A percentile compares a stretch with the other conserved stretches of the same genome.
These are phyloP conservation scores for Pycnonotus jocosus DNA, from an alignment of 2,113 vertebrate genomes.

Conservation along the genomic window DNA sequence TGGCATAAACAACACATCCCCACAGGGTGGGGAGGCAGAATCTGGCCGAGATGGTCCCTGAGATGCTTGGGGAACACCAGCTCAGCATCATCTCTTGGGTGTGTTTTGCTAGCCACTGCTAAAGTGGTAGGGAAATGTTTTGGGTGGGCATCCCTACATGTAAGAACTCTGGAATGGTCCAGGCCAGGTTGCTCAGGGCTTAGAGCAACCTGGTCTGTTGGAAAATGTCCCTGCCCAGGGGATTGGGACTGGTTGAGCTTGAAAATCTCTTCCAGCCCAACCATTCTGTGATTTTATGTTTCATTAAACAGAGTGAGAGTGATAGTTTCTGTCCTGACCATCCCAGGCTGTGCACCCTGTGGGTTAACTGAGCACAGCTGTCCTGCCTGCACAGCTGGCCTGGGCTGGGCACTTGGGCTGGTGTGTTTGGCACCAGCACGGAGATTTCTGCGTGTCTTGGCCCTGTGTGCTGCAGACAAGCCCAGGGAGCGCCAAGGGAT, in stretches of 20 bases:
- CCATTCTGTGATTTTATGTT: background rate
- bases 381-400: background rate
- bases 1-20: background rate
- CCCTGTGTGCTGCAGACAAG: background rate
- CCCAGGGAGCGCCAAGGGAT: background rate
- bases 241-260: background rate
- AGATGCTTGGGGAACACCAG: background rate
- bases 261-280: background rate
- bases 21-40: background rate
- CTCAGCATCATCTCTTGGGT: rapidly evolving
- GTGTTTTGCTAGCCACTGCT: background rate
- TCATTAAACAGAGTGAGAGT: background rate
- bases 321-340: rapidly evolving
- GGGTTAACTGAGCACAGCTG: background rate
- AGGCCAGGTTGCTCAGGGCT: background rate
- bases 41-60: rapidly evolving
- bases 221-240: background rate
- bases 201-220: background rate
- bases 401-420: background rate
- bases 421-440: background rate
- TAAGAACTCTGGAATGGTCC: background rate
- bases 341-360: rapidly evolving
- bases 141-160: background rate
- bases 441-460: background rate
- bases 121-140: background rate